phyloP scores from a whole-genome alignment of 2,888 invertebrate genomes.

The Macaria liturata region DNA sequence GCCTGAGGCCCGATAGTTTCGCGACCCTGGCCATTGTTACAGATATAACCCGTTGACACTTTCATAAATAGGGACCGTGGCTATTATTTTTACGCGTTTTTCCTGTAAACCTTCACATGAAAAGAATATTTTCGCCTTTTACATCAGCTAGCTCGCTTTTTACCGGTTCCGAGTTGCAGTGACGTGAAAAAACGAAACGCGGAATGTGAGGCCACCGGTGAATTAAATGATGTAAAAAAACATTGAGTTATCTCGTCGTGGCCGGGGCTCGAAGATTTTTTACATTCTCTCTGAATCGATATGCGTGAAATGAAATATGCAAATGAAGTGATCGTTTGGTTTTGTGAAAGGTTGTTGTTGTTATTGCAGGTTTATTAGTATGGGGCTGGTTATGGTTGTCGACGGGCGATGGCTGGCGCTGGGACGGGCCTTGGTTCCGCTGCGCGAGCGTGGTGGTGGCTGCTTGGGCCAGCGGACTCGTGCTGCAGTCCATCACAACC shows the following conservation, averaged over 20 bases:
- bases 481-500: constrained; percentile 54
- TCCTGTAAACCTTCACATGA: constrained; percentile 22
- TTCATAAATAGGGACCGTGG: constrained; percentile 23
- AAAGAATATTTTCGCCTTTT: constrained; percentile 19
- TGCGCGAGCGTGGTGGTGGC: constrained; percentile 51
- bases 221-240: constrained; percentile 22
- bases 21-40: constrained; percentile 22
- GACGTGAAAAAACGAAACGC: constrained; percentile 20
- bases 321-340: constrained; percentile 5
- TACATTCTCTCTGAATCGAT: constrained; percentile 8
- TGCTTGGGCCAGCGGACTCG: constrained; percentile 63
- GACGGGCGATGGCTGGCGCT: constrained; percentile 63
- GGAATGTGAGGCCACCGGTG: constrained; percentile 18
- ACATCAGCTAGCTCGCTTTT: constrained; percentile 22
- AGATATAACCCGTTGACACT: constrained; percentile 27
- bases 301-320: not conserved
- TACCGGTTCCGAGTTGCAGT: constrained; percentile 20
- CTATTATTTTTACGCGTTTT: constrained; percentile 27
- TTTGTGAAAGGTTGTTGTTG: constrained; percentile 3
- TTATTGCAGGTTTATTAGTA: constrained; percentile 51
- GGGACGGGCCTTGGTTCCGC: constrained; percentile 64
- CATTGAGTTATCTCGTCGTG: constrained; percentile 18
- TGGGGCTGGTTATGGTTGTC: constrained; percentile 66
- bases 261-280: constrained; percentile 9
- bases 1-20: constrained; percentile 24